These are phyloP conservation scores for Sardinella longiceps DNA, from an alignment of 2,797 vertebrate species.

Conservation along the genomic window DNA sequence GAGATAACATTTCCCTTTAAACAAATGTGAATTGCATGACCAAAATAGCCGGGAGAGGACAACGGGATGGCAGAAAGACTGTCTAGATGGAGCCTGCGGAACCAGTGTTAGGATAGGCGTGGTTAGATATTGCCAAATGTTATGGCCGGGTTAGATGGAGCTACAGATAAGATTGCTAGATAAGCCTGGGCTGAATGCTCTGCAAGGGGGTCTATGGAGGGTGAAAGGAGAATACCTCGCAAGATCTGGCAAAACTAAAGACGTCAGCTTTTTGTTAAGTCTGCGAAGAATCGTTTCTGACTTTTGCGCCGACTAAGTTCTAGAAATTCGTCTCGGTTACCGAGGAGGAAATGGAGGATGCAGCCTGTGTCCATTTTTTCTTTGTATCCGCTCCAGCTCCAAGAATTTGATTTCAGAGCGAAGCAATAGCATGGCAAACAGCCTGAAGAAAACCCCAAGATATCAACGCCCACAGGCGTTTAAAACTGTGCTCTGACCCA, in stretches of 20 bases:
- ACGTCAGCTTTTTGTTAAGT: conserved; percentile 54
- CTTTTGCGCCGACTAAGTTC: conserved; percentile 60
- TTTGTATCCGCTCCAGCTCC: conserved; percentile 53
- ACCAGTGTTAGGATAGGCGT: conserved; percentile 78
- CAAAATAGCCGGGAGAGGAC: conserved; percentile 42
- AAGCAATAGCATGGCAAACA: conserved; percentile 80
- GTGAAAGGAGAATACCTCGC: conserved; percentile 45
- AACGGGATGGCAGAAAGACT: conserved; percentile 50
- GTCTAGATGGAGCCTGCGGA: conserved; percentile 57
- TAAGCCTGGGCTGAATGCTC: conserved; percentile 66
- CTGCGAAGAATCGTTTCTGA: conserved; percentile 56
- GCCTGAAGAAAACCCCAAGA: conserved; percentile 78
- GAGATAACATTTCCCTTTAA: conserved; percentile 43
- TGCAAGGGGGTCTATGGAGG: conserved; percentile 51
- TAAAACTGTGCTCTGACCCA: conserved; percentile 80
- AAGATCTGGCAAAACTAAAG: conserved; percentile 48
- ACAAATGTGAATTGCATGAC: conserved; percentile 49
- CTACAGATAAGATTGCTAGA: conserved; percentile 72
- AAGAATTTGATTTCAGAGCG: conserved; percentile 76
- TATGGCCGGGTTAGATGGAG: conserved; percentile 73
- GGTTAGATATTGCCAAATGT: conserved; percentile 76
- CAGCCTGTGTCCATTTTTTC: conserved; percentile 59
- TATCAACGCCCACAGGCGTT: conserved; percentile 76
- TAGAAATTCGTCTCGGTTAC: conserved; percentile 62
- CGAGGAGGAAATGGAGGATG: conserved; percentile 67